Evolutionary conservation across 2,888 invertebrate species (phyloP).

Genomic region (Thymelicus lineola): DNA sequence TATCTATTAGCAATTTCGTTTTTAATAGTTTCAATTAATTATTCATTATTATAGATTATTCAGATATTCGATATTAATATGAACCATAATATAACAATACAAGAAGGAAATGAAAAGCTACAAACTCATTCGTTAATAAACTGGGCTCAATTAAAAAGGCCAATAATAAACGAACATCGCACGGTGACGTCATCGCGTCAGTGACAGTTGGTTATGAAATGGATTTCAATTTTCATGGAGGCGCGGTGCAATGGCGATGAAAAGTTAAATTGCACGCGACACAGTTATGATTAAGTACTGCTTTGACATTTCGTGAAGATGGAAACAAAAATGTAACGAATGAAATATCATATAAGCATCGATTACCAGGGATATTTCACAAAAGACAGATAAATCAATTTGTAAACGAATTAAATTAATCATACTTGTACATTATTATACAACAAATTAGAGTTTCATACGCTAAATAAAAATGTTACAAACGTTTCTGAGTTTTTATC

Average conservation of each 20-base stretch:
- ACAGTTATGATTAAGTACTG: not conserved
- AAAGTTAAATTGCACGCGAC: constrained; percentile 29
- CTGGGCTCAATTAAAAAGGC: constrained; percentile 15
- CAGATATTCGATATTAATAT: constrained; percentile 12
- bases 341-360: too few relatives aligned
- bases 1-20: constrained; percentile 14
- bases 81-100: not conserved
- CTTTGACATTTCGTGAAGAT: constrained; percentile 12
- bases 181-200: too few relatives aligned
- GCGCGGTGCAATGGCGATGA: constrained; percentile 17
- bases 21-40: constrained; percentile 21
- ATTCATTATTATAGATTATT: too few relatives aligned
- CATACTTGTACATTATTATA: too few relatives aligned
- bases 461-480: too few relatives aligned
- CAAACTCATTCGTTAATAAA: constrained; percentile 21
- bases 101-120: constrained; percentile 8
- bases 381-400: too few relatives aligned
- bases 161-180: constrained; percentile 22
- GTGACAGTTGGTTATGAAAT: constrained; percentile 29
- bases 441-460: too few relatives aligned
- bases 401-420: too few relatives aligned
- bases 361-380: too few relatives aligned
- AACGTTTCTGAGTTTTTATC: too few relatives aligned
- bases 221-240: constrained; percentile 24
- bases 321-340: constrained; percentile 15